Evolutionary conservation across 2,113 vertebrate species (phyloP), one percentile per base, ranked within the genome.

Genomic region (Rhynchomys soricoides): DNA sequence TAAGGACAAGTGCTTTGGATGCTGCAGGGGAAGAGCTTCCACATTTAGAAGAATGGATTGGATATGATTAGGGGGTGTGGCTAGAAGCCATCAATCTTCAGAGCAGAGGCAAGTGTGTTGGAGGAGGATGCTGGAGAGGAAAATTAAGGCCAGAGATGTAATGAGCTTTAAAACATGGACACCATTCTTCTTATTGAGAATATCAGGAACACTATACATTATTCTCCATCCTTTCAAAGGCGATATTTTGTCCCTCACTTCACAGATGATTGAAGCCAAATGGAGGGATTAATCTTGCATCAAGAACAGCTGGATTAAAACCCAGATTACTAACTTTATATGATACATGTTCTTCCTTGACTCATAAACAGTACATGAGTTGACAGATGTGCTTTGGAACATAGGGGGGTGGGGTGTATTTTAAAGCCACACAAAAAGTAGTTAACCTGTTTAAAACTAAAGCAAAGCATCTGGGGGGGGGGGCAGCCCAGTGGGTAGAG

Each of bases 361-460:
- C 8, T 37, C 1, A 2, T n/a, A 26, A 57, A 1, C 13, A 70
- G 29, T 12, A 37, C 26, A 34, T 11, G 12, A 50, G 43, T 31
- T n/a, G 45, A 43, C 37, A 68, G 26, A 52, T 12, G 34, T 68
- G 22, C 62, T 83, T 68, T 55, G 71, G 52, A 52, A 37, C 59
- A 78, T 52, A 31, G 57, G 57, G 40, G 1, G 89, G 66, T 16
- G 37, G n/a, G 2, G 40, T 3, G 57, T 62, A 34, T 19, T 55
- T 29, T 31, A 40, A 57, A 73, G n/a, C 16, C 45, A 4, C 16
- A 75, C 57, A 45, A 81, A 59, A 7, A 17, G 12, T 34, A 40
- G 2, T 89, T 89, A 37, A 9, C n/a, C 71, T 40, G 1, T 90
- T 74, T 59, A 86, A 88, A 93, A 93, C 15, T 91, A 96, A 95